Evolutionary conservation across 2,113 vertebrate genomes (phyloP), one percentile per base, ranked within the genome.

Genomic region (Elgaria multicarinata): DNA sequence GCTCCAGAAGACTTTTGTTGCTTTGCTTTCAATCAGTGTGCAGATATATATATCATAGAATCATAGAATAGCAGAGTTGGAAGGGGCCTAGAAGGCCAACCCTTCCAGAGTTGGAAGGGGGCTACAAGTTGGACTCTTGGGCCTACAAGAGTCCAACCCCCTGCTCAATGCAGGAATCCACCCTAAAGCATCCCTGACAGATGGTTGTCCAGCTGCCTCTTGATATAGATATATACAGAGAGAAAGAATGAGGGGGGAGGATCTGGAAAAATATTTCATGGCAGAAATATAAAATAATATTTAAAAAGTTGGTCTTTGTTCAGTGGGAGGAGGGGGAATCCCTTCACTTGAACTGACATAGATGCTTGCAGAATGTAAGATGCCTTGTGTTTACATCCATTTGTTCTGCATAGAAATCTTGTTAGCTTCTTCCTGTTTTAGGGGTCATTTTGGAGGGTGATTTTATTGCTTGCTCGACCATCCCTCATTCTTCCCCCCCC

Each of bases 1-100:
- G 83, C 88, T 85, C 91, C 85, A 46, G 88, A 92, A 91, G 71
- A 79, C 92, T 95, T 94, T 80, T 44, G 22, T 85, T 92, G 82
- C 42, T 92, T 81, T 9, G 1, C 75, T 44, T 88, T 66, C 46
- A 7, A 67, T 92, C 94, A 92, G 26, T 77, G 85, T 80, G 75
- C 24, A 77, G 0, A 83, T 87, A 78, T 50, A 78, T 87, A 50
- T 50, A 50, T 50, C n/a, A n/a, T n/a, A n/a, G n/a, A n/a, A n/a
- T n/a, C n/a, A n/a, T n/a, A n/a, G n/a, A n/a, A n/a, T n/a, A n/a
- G n/a, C n/a, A n/a, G n/a, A n/a, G n/a, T n/a, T n/a, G n/a, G n/a
- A n/a, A n/a, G n/a, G n/a, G n/a, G n/a, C n/a, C n/a, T n/a, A n/a
- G n/a, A n/a, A n/a, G n/a, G n/a, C n/a, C n/a, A n/a, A n/a, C n/a